These are phyloP conservation scores for Eriosoma lanigerum DNA, from an alignment of 1,140 invertebrate species.

Conservation along the genomic window DNA sequence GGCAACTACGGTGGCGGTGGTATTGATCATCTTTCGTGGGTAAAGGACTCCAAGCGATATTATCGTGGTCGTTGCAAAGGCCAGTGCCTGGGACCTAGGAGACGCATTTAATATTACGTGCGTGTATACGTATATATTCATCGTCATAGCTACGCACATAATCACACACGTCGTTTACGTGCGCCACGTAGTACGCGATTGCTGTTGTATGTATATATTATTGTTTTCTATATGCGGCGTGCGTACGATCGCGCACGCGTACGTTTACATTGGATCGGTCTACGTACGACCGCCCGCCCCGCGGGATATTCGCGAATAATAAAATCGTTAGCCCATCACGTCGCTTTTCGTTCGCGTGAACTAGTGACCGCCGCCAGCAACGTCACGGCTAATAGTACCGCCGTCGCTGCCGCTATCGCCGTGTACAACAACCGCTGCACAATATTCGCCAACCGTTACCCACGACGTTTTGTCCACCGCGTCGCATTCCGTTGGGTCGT, in stretches of 20 bases:
- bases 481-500: neutral
- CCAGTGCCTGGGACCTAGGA: no score
- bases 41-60: neutral
- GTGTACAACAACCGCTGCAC: no score
- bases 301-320: constrained; percentile 34
- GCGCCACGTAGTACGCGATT: neutral
- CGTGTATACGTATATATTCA: no score
- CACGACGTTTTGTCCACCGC: neutral
- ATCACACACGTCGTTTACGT: neutral
- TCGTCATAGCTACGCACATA: no score
- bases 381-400: neutral
- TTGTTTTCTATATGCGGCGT: neutral
- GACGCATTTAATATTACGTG: no score
- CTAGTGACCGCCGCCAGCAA: constrained; percentile 25
- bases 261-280: no score
- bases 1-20: neutral
- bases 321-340: constrained; percentile 47
- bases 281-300: neutral
- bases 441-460: neutral
- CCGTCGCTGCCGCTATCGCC: neutral
- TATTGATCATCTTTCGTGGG: constrained; percentile 25
- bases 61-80: neutral
- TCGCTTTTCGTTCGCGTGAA: constrained; percentile 1
- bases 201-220: no score
- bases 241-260: neutral